phyloP scores from a whole-genome alignment of 2,797 vertebrate species.

The Tenualosa ilisha region DNA sequence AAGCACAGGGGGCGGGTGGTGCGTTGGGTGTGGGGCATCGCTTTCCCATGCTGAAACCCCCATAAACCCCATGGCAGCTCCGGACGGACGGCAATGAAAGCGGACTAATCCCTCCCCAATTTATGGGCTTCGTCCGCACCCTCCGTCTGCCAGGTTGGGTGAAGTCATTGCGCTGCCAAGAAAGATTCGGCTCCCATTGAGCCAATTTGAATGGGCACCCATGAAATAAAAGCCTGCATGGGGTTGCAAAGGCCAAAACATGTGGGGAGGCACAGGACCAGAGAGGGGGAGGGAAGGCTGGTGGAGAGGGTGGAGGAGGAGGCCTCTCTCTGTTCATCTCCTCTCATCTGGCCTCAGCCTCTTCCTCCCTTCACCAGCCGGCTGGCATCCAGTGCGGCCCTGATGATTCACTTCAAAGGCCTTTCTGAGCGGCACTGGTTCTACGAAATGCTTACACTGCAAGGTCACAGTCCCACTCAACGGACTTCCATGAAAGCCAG shows the following conservation, averaged over 20 bases:
- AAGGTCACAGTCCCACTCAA: neutral
- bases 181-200: conserved; percentile 27
- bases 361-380: neutral
- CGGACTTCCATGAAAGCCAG: neutral
- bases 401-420: conserved; percentile 11
- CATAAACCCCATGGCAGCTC: conserved; percentile 68
- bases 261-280: conserved; percentile 50
- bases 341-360: neutral
- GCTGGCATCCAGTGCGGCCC: neutral
- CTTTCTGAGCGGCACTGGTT: neutral
- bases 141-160: conserved; percentile 59
- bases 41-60: conserved; percentile 64
- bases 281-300: conserved; percentile 56
- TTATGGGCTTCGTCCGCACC: conserved; percentile 66
- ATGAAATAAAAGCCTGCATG: conserved; percentile 24
- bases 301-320: neutral
- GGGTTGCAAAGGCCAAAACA: conserved; percentile 47
- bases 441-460: neutral
- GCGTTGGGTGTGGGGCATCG: conserved; percentile 51
- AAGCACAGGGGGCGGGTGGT: neutral
- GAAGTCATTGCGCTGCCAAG: conserved; percentile 64
- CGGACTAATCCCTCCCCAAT: conserved; percentile 70
- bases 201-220: conserved; percentile 29
- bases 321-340: neutral
- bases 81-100: conserved; percentile 64